Evolutionary conservation across 2,113 vertebrate species (phyloP).

Genomic region (Stomatorhinus ivindoensis): DNA sequence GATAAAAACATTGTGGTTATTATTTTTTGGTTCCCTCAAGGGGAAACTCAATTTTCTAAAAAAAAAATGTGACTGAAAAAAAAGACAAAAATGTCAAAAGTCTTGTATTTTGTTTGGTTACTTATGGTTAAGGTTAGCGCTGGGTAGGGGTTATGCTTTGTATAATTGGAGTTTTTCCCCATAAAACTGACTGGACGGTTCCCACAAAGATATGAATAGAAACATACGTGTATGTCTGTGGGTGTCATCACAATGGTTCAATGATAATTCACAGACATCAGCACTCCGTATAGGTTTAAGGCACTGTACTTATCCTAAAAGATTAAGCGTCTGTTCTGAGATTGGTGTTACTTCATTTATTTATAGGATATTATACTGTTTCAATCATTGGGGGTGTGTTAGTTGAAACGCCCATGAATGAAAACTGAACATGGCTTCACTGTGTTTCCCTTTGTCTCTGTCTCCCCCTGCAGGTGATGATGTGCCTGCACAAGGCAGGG

Average conservation of each 20-base stretch:
- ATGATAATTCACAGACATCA: neutral
- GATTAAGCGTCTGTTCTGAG: neutral
- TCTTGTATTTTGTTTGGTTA: neutral
- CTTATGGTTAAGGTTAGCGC: neutral
- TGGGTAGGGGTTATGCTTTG: too few relatives aligned
- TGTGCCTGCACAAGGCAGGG: constrained; percentile 57
- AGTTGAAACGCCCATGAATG: neutral
- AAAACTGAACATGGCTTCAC: neutral
- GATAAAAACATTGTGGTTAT: neutral
- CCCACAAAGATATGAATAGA: neutral
- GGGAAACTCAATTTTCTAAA: neutral
- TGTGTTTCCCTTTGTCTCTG: neutral
- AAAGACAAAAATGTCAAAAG: neutral
- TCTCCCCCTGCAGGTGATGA: constrained; percentile 55
- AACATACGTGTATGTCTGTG: neutral
- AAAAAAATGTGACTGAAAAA: neutral
- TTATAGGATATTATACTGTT: neutral
- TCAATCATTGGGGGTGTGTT: neutral
- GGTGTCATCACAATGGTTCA: neutral
- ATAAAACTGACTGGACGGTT: neutral
- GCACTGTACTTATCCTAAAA: neutral
- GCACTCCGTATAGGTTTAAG: neutral
- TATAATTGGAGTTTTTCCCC: neutral
- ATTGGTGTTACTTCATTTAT: neutral
- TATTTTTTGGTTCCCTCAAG: neutral